These are phyloP conservation scores for Dinothrombium tinctorium DNA, from an alignment of 1,140 invertebrate species.

Conservation along the genomic window DNA sequence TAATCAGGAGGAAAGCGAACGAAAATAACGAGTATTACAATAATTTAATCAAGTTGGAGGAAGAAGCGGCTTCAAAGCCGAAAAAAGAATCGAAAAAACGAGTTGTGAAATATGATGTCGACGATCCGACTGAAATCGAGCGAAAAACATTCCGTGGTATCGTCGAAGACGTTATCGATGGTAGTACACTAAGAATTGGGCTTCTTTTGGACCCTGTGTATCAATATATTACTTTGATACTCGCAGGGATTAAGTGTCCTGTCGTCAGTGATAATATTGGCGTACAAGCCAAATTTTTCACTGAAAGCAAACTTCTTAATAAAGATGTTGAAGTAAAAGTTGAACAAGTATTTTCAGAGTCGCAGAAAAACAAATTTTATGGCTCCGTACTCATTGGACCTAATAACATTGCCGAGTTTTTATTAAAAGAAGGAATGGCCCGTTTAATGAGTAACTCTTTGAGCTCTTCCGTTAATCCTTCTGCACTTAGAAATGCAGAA, in stretches of 20 bases:
- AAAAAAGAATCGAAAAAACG: not conserved
- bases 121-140: constrained; percentile 1
- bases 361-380: constrained; percentile 31
- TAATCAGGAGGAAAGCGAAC: constrained; percentile 20
- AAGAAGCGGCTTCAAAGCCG: constrained; percentile 38
- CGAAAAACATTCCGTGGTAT: constrained; percentile 55
- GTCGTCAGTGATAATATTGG: constrained; percentile 38
- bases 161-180: constrained; percentile 84
- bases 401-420: constrained; percentile 69
- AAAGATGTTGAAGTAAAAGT: constrained; percentile 75
- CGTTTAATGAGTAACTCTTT: constrained; percentile 95
- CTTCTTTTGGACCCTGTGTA: constrained; percentile 28
- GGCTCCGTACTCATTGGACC: constrained; percentile 5
- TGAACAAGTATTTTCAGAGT: constrained; percentile 36
- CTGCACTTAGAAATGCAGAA: constrained; percentile 60
- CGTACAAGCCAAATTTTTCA: constrained; percentile 66
- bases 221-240: constrained; percentile 70
- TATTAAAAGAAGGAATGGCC: constrained; percentile 75
- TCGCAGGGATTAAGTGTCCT: constrained; percentile 48
- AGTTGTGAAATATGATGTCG: constrained; percentile 34
- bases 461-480: constrained; percentile 47
- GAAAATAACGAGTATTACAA: constrained; percentile 23
- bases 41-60: constrained; percentile 61
- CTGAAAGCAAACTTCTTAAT: constrained; percentile 70
- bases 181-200: constrained; percentile 53